phyloP scores from a whole-genome alignment of 2,888 invertebrate genomes.

The Meiosimyza decipiens region DNA sequence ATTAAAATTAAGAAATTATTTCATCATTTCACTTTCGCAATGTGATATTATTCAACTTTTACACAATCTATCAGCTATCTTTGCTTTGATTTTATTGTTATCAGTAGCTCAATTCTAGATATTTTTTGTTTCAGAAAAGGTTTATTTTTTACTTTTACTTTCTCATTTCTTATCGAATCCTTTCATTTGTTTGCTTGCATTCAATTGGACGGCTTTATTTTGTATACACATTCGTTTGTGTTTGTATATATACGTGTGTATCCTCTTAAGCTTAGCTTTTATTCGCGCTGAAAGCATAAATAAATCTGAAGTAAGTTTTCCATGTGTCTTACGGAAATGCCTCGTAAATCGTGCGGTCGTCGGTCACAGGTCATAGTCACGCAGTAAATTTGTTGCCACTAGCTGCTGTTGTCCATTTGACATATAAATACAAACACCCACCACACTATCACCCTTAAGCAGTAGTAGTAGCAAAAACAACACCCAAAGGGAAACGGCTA shows the following conservation, averaged over 20 bases:
- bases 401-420: slow-evolving; percentile 34
- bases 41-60: too few relatives aligned
- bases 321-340: slow-evolving; percentile 61
- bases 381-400: slow-evolving; percentile 38
- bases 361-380: slow-evolving; percentile 55
- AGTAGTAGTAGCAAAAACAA: not conserved
- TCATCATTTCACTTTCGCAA: too few relatives aligned
- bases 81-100: not conserved
- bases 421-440: slow-evolving; percentile 24
- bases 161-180: not conserved
- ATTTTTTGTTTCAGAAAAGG: not conserved
- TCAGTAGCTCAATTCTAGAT: not conserved
- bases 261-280: slow-evolving; percentile 17
- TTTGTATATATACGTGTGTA: slow-evolving; percentile 24
- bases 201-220: not conserved
- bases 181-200: not conserved
- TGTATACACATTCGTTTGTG: not conserved
- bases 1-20: too few relatives aligned
- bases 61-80: too few relatives aligned
- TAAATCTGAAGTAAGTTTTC: slow-evolving; percentile 61
- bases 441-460: not conserved
- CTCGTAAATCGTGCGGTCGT: slow-evolving; percentile 59
- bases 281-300: slow-evolving; percentile 50
- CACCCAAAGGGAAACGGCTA: slow-evolving; percentile 21
- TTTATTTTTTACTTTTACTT: not conserved